Percentiles rank a stretch among this genome's conserved stretches.
phyloP scores from a whole-genome alignment of 2,113 vertebrate genomes.

The Uropsilus gracilis region DNA sequence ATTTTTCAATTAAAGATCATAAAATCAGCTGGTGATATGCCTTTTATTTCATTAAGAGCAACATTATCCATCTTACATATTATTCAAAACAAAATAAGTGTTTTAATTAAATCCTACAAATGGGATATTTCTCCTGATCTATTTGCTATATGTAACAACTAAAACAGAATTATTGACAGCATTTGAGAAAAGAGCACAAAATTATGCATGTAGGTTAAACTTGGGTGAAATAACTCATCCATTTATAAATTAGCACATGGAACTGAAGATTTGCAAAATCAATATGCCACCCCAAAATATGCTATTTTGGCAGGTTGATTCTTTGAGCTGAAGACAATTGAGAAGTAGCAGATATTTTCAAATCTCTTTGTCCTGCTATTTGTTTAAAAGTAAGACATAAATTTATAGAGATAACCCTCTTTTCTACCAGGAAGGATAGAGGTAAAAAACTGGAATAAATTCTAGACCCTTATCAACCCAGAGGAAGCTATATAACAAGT shows the following conservation, averaged over 20 bases:
- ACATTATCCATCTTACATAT: constrained; percentile 24
- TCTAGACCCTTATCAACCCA: background rate
- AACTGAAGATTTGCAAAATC: background rate
- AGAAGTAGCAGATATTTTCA: background rate
- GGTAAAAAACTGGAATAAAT: background rate
- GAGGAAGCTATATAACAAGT: background rate
- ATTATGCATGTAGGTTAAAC: background rate
- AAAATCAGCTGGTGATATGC: constrained; percentile 9
- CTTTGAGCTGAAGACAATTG: background rate
- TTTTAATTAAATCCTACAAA: constrained; percentile 61
- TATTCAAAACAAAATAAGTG: constrained; percentile 49
- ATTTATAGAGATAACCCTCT: background rate
- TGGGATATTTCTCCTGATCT: background rate
- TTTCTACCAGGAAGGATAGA: background rate
- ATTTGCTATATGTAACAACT: background rate
- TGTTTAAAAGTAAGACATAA: background rate
- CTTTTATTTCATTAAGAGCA: constrained; percentile 61
- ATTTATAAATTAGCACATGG: background rate
- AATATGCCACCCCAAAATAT: background rate
- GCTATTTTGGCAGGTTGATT: background rate
- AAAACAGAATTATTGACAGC: background rate
- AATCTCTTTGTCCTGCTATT: background rate
- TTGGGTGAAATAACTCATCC: background rate
- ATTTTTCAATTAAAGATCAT: constrained; percentile 48
- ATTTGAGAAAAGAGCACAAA: background rate